Evolutionary conservation across 2,797 vertebrate genomes (phyloP).

Genomic region (Chelidonichthys spinosus): DNA sequence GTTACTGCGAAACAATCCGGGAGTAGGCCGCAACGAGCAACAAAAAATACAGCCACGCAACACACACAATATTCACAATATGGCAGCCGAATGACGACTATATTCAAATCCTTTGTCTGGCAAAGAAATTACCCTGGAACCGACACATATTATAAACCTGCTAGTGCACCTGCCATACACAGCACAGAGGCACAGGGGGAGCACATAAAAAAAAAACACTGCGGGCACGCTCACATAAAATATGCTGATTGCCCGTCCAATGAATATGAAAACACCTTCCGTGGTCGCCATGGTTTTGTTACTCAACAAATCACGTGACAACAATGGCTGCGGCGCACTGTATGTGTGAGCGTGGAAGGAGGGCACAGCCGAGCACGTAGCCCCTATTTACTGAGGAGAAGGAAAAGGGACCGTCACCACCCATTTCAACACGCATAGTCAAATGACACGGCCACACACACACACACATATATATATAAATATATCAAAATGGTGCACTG

Average conservation of each 20-base stretch:
- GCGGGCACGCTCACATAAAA: conserved; percentile 65
- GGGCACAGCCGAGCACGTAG: conserved; percentile 36
- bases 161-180: conserved; percentile 53
- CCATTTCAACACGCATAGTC: conserved; percentile 42
- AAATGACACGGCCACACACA: conserved; percentile 34
- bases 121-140: conserved; percentile 47
- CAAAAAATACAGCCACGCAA: conserved; percentile 33
- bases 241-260: conserved; percentile 79
- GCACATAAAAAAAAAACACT: conserved; percentile 45
- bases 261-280: conserved; percentile 80
- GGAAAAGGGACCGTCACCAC: conserved; percentile 25
- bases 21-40: conserved; percentile 12
- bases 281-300: conserved; percentile 80
- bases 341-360: conserved; percentile 53
- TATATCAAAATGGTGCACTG: conserved; percentile 22
- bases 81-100: conserved; percentile 31
- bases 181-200: conserved; percentile 39
- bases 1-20: conserved; percentile 28
- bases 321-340: conserved; percentile 65
- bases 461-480: conserved; percentile 9
- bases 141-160: conserved; percentile 56
- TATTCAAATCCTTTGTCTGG: conserved; percentile 57
- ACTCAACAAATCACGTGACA: conserved; percentile 81
- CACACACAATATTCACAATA: conserved; percentile 34
- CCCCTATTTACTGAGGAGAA: conserved; percentile 37